A percentile compares a stretch with the other conserved stretches of the same genome.
Conservation (phyloP, 2,797 vertebrate genomes). For the Perodicticus potto region DNA sequence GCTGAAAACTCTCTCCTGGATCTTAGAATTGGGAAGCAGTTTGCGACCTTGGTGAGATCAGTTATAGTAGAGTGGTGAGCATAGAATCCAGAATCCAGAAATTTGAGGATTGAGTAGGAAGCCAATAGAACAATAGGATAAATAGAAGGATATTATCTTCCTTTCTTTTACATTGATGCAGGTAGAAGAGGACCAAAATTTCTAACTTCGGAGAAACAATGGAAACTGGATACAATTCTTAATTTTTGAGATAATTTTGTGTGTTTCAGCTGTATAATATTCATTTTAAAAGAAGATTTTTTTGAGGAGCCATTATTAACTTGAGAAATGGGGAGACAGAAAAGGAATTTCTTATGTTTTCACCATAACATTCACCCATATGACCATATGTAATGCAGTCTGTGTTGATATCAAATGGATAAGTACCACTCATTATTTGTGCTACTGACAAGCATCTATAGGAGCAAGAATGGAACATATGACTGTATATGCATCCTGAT, state of each 20-base stretch:
- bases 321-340: background rate
- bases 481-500: background rate
- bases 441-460: background rate
- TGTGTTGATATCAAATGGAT: background rate
- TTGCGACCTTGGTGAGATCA: background rate
- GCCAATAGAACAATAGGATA: slow-evolving; percentile 19
- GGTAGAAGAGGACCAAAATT: background rate
- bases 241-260: background rate
- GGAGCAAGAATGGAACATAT: background rate
- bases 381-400: background rate
- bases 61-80: background rate
- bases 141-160: background rate
- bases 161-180: background rate
- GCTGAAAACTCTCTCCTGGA: background rate
- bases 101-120: background rate
- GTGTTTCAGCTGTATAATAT: background rate
- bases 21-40: background rate
- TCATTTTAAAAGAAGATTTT: background rate
- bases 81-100: background rate
- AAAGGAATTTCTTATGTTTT: background rate
- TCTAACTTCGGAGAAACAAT: background rate
- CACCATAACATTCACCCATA: background rate
- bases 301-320: background rate
- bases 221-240: background rate
- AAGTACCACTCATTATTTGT: slow-evolving; percentile 7